Conservation (phyloP, 2,888 invertebrate species). For the Drosophila histrio region DNA sequence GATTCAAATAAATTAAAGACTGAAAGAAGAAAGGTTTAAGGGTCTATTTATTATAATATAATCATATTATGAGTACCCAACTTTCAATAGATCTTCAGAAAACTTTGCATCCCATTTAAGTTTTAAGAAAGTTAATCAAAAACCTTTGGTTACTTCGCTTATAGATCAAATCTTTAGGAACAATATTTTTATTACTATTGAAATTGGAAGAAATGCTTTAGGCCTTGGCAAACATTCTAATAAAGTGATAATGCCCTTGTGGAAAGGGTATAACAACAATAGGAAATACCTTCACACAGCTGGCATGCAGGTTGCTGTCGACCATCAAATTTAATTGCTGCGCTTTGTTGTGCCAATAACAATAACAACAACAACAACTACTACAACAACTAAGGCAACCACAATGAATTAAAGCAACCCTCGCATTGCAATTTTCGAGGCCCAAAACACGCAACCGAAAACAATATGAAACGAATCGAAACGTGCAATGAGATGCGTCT, state of each 20-base stretch:
- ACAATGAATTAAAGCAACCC: conserved; percentile 63
- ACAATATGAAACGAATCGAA: conserved; percentile 20
- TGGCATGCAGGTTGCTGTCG: conserved; percentile 49
- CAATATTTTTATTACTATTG: no score
- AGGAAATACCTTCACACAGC: conserved; percentile 38
- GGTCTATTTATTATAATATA: no score
- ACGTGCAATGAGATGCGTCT: conserved; percentile 30
- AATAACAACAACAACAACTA: conserved; percentile 30
- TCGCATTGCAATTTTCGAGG: conserved; percentile 46
- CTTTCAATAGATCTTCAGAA: no score
- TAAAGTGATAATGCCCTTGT: background rate
- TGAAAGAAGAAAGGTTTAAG: no score
- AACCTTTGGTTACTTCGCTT: no score
- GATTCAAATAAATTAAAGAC: no score
- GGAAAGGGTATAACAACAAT: conserved; percentile 16
- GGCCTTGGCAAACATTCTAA: background rate
- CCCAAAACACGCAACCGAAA: conserved; percentile 62
- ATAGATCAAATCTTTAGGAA: no score
- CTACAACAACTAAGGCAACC: conserved; percentile 24
- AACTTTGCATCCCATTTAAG: no score
- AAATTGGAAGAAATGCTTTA: no score
- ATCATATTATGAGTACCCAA: no score
- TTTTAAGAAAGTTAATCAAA: no score
- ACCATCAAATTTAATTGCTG: conserved; percentile 69
- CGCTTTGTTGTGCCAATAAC: conserved; percentile 73